Evolutionary conservation across 2,888 invertebrate genomes (phyloP).

Genomic region (Pseudanteris insignis): DNA sequence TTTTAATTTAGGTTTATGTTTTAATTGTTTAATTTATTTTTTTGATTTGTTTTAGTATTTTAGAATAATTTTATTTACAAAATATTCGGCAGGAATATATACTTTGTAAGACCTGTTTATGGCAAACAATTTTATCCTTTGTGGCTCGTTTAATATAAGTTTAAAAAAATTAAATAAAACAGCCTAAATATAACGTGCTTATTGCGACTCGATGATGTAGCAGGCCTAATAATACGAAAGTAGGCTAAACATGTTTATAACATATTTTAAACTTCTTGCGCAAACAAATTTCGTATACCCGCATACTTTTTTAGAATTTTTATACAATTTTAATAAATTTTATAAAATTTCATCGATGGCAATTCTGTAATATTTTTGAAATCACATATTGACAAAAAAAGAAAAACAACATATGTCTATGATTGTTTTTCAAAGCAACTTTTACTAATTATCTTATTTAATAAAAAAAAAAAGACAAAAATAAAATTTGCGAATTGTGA

Average conservation of each 20-base stretch:
- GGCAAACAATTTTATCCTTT: too few relatives aligned
- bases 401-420: neutral
- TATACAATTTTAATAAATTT: constrained; percentile 34
- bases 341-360: constrained; percentile 17
- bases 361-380: constrained; percentile 35
- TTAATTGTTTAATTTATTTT: too few relatives aligned
- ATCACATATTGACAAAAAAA: constrained; percentile 9
- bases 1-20: too few relatives aligned
- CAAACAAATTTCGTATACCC: constrained; percentile 20
- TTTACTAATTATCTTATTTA: constrained; percentile 17
- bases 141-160: too few relatives aligned
- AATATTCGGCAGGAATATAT: too few relatives aligned
- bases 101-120: too few relatives aligned
- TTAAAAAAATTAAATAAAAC: too few relatives aligned
- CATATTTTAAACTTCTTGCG: constrained; percentile 36
- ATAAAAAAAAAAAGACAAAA: constrained; percentile 14
- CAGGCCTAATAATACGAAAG: constrained; percentile 22
- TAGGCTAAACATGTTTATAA: constrained; percentile 22
- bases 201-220: constrained; percentile 13
- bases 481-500: constrained; percentile 37
- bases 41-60: too few relatives aligned
- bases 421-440: constrained; percentile 15
- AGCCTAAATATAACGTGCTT: constrained; percentile 3
- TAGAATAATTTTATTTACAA: too few relatives aligned
- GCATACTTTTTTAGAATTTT: constrained; percentile 32